Percentiles rank a stretch among this genome's conserved stretches.
phyloP scores from a whole-genome alignment of 2,888 invertebrate genomes.

The Augochlorella aurata region DNA sequence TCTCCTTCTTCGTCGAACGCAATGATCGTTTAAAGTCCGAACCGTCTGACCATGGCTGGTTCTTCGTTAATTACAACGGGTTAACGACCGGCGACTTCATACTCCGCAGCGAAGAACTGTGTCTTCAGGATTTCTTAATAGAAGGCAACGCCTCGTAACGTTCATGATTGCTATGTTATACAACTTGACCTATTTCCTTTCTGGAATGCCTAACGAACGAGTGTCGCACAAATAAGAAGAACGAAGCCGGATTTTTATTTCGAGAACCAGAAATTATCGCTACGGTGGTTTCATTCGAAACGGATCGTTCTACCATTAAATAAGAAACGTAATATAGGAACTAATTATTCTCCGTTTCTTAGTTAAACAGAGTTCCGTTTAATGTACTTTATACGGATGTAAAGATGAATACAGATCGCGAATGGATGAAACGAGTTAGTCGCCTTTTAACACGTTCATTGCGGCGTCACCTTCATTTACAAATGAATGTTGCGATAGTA shows the following conservation, averaged over 20 bases:
- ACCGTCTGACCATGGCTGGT: constrained; percentile 71
- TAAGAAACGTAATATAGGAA: neutral
- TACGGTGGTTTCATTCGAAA: neutral
- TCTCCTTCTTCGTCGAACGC: constrained; percentile 67
- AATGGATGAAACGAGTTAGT: no score
- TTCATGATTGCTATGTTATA: constrained; percentile 9
- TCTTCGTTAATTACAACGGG: constrained; percentile 74
- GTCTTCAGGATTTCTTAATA: constrained; percentile 23
- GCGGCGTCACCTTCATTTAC: no score
- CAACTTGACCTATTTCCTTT: constrained; percentile 3
- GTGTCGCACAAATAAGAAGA: neutral
- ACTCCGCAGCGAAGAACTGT: constrained; percentile 24
- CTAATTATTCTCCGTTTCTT: neutral
- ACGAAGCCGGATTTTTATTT: neutral
- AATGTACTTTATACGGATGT: no score
- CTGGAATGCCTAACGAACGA: neutral
- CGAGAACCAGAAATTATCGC: neutral
- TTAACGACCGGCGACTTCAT: constrained; percentile 71
- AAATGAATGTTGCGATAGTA: no score
- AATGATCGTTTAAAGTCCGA: constrained; percentile 70
- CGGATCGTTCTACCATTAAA: neutral
- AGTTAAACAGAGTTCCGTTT: no score
- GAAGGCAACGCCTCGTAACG: constrained; percentile 6
- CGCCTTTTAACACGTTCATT: no score
- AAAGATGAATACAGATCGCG: no score